Evolutionary conservation across 92 coral and sea anemone species (phyloP), one percentile per base, ranked within the genome.

Genomic region (Plumapathes pennacea): DNA sequence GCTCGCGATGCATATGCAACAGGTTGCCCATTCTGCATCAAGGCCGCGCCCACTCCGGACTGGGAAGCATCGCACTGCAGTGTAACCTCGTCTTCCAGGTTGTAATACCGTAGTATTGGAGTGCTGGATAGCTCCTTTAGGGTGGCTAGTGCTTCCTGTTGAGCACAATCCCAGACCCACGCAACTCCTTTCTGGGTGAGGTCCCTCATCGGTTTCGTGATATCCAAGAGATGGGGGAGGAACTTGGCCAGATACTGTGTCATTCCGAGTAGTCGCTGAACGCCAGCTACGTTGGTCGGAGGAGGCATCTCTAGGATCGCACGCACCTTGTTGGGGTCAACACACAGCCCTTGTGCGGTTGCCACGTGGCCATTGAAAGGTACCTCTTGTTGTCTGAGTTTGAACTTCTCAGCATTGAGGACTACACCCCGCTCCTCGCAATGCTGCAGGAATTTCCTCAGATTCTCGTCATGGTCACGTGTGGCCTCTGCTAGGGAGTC

Each of bases 41-140:
- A 41, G 17, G 66, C 44, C 25, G 51, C 39, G 40, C 38, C 52
- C 45, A 61, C 54, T 2, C 55, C 69, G 47, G 54, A 45, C 54
- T 46, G 43, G n/a, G 57, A 61, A 32, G 69, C 32, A 26, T 61
- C 56, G 29, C 69, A 61, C 9, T 26, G 69, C 3, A 45, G 43
- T 32, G 34, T 55, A 4, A 55, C 47, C 17, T 45, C 56, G 4
- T 61, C 22, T 0, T 54, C 10, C 2, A 55, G 55, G 34, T 46
- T 21, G 20, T 45, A 61, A 38, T 61, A 61, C 33, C 69, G 21
- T 7, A 61, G 44, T 7, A 45, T 32, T n/a, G 45, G 56, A 7
- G 69, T n/a, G n/a, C n/a, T n/a, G n/a, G n/a, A n/a, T n/a, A n/a
- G n/a, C n/a, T n/a, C n/a, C n/a, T n/a, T n/a, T n/a, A n/a, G n/a